Percentiles rank a stretch among this genome's conserved stretches.
Evolutionary conservation across 35 echinoderm and acorn worm genomes (phyloP).

Genomic region (Acanthaster planci): DNA sequence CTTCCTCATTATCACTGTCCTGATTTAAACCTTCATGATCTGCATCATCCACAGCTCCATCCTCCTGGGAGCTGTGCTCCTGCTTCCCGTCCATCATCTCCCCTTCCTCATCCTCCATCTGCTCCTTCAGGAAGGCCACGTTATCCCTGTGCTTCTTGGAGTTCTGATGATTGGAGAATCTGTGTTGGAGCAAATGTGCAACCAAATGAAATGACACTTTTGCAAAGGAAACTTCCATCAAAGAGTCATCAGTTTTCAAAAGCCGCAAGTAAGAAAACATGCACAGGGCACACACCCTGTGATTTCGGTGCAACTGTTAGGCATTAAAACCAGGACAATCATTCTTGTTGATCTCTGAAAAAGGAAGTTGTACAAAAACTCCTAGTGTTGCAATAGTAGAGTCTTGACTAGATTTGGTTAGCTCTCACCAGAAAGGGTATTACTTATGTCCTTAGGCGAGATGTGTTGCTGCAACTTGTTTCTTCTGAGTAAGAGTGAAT

Average conservation of each 20-base stretch:
- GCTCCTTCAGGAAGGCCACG: constrained; percentile 68
- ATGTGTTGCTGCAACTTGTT: no score
- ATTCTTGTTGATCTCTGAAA: no score
- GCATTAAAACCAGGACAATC: no score
- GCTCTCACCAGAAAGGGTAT: no score
- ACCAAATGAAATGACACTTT: no score
- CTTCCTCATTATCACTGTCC: constrained; percentile 15
- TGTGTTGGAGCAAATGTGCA: background rate
- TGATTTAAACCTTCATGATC: constrained; percentile 22
- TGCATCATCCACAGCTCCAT: constrained; percentile 19
- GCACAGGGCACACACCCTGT: no score
- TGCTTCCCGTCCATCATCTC: constrained; percentile 16
- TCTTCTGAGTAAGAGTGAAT: no score
- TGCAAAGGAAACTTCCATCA: background rate
- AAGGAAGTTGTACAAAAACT: no score
- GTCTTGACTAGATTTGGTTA: no score
- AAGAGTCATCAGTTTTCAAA: background rate
- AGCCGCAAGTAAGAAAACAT: background rate
- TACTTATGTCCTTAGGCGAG: no score
- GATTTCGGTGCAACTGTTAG: no score
- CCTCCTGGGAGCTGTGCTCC: background rate
- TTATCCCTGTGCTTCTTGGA: constrained; percentile 97
- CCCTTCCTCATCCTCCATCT: constrained; percentile 77
- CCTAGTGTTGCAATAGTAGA: no score
- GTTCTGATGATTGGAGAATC: constrained; percentile 92